Conservation (phyloP, 1,140 invertebrate species). For the Drosophila oshimai region DNA sequence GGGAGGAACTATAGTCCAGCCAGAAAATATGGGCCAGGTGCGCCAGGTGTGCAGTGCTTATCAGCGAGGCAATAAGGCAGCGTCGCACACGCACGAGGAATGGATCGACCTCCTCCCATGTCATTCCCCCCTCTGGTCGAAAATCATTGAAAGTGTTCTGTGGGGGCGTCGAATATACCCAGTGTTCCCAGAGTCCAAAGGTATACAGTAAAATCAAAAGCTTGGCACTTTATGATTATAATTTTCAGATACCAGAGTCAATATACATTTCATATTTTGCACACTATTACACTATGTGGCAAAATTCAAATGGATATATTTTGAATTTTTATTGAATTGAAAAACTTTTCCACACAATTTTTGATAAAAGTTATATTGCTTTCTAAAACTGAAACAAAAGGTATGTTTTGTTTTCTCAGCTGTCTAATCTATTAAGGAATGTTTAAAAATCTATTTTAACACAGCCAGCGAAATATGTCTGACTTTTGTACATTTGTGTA, state of each 20-base stretch:
- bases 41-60: constrained; percentile 56
- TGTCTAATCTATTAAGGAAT: constrained; percentile 1
- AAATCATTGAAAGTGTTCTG: constrained; percentile 10
- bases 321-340: no score
- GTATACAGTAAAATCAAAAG: constrained; percentile 7
- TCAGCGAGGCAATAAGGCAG: constrained; percentile 22
- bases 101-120: not conserved
- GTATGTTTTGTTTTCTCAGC: not conserved
- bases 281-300: not conserved
- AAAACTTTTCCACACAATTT: no score
- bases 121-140: not conserved
- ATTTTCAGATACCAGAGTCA: not conserved
- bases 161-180: constrained; percentile 11
- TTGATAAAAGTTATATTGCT: not conserved
- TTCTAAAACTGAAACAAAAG: not conserved
- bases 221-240: not conserved
- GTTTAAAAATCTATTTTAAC: constrained; percentile 5
- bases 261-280: not conserved
- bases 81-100: constrained; percentile 20
- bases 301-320: no score
- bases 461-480: not conserved
- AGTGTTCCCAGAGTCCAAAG: constrained; percentile 6
- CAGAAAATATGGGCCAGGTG: constrained; percentile 25
- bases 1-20: not conserved
- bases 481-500: not conserved